phyloP scores from a whole-genome alignment of 2,888 invertebrate species.

The Villa cingulata region DNA sequence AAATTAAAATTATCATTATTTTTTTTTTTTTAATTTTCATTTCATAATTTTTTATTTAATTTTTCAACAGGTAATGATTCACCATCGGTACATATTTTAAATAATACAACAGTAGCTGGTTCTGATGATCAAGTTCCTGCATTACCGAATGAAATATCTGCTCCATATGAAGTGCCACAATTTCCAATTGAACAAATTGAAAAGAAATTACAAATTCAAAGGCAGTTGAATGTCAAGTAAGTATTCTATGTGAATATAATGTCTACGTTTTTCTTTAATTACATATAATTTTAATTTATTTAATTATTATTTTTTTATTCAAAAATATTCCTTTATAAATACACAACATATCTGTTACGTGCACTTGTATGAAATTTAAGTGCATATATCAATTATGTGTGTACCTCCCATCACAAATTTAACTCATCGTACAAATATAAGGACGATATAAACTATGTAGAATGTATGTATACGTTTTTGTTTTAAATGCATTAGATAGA shows the following conservation, averaged over 20 bases:
- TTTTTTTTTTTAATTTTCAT: not conserved
- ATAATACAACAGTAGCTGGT: slow-evolving; percentile 11
- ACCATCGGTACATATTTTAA: slow-evolving; percentile 11
- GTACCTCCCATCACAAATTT: no score
- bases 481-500: no score
- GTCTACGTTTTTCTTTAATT: no score
- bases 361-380: no score
- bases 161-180: slow-evolving; percentile 94
- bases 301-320: no score
- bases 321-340: no score
- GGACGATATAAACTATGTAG: no score
- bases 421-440: no score
- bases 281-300: not conserved
- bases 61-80: slow-evolving; percentile 23
- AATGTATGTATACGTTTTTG: no score
- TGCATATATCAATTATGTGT: no score
- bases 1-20: not conserved
- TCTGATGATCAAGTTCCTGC: slow-evolving; percentile 11
- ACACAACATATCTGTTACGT: no score
- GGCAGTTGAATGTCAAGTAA: slow-evolving; percentile 79
- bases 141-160: slow-evolving; percentile 75
- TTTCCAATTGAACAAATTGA: slow-evolving; percentile 97
- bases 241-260: slow-evolving; percentile 26
- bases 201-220: slow-evolving; percentile 77
- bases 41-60: no score